Conservation (phyloP, 2,888 invertebrate species). For the Acanthosepion lycidas region DNA sequence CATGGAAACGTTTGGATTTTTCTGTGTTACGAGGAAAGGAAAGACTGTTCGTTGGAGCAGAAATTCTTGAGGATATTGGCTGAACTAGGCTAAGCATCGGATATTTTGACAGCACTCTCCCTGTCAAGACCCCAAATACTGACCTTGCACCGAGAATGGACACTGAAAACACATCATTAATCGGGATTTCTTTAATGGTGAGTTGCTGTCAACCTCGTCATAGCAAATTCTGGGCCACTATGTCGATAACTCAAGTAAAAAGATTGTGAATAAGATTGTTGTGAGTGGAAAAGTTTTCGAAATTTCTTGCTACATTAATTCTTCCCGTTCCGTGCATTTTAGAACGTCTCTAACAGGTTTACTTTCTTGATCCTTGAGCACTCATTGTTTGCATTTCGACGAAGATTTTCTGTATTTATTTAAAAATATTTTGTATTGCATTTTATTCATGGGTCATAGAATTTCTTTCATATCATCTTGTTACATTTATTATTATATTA, state of each 20-base stretch:
- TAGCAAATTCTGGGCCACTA: background rate
- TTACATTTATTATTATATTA: no score
- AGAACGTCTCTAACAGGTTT: no score
- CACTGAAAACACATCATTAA: background rate
- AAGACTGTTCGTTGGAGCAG: background rate
- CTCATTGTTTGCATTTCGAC: no score
- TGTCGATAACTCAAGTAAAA: background rate
- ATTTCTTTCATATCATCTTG: no score
- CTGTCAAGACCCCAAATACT: background rate
- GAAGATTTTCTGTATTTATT: no score
- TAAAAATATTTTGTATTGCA: no score
- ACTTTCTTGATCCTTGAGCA: no score
- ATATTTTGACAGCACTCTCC: background rate
- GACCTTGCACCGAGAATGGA: no score
- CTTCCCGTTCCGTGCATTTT: no score
- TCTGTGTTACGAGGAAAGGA: background rate
- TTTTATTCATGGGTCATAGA: no score
- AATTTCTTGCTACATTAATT: no score
- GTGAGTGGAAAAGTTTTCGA: no score
- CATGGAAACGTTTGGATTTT: background rate
- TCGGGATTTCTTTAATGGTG: background rate
- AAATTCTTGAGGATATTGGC: background rate
- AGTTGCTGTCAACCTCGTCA: background rate
- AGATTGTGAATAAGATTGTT: background rate
- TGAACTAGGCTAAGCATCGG: background rate